Evolutionary conservation across 2,888 invertebrate genomes (phyloP), one percentile per base, ranked within the genome.

Genomic region (Drosophila birchii): DNA sequence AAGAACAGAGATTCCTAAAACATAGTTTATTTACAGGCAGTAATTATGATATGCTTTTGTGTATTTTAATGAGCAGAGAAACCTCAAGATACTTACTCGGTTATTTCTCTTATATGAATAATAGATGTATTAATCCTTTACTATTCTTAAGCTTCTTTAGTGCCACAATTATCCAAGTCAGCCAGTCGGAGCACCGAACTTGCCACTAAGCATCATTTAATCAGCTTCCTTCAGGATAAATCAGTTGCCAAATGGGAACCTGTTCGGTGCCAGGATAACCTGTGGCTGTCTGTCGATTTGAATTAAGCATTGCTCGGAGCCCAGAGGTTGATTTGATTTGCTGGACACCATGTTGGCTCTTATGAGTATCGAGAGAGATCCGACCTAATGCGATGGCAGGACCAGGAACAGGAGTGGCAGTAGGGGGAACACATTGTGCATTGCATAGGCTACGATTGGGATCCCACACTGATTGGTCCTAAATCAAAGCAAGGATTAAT

Each of bases 401-500:
- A 16, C 5, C 51, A 32, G 49, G 18, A 18, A n/a, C 11, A 34
- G 32, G 16, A 32, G 43, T 5, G 18, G 36, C 32, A 7, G 20
- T 7, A 26, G 47, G 5, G 20, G 20, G 11, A 14, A 2, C n/a
- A 32, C 26, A 54, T 43, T 51, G 71, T 55, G 47, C 57, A 51
- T 47, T 68, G 55, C 55, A 54, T 39, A 36, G 47, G 16, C 75
- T 81, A 70, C 77, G 72, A 78, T 76, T 73, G 61, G 86, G 78
- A 69, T 70, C 76, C 60, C 79, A 79, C 62, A 81, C 71, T 63
- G 81, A 87, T 80, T 78, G 89, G 63, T 72, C 85, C 72, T 86
- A 88, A 88, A 87, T 88, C 86, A 86, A 86, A 81, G 88, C 79
- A 78, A 74, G 85, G 82, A 86, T 86, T 88, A 88, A 86, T 85